Base-by-base conservation (phyloP, 2,113 vertebrate species). In the Alouatta palliata region DNA sequence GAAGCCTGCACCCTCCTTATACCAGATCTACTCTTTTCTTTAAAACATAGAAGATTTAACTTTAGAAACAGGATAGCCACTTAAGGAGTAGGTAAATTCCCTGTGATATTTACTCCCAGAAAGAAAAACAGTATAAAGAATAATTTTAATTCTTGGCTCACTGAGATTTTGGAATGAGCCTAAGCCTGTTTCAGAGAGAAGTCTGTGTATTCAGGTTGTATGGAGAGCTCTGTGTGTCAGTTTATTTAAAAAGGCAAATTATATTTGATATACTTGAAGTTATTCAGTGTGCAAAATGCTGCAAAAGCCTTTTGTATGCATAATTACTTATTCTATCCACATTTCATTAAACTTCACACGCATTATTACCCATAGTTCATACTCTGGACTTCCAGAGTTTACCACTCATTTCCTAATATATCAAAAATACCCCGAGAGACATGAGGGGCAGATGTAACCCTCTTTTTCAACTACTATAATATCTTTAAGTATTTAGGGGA, bases 71-170 rank as follows among this genome's bases (percentile, higher is more conserved):
- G 0, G 8, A 8, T 47, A 87, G 91, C 73, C 87, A 13, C 47
- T 93, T 90, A 84, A 95, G 37, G 43, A 95, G 25, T 17, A 27
- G 0, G 3, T 27, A 83, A 89, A 85, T 75, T 32, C 37, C 19
- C 88, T 96, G 86, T 80, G 43, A 80, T 85, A 54, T 37, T 92
- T 16, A 73, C 94, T 96, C 54, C 88, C 73, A 91, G 89, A 91
- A 91, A 32, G 37, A 20, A 84, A 95, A 61, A n/a, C 20, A 23
- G 1, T 35, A 19, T 70, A 56, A 97, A 98, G 40, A 94, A 75
- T 30, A 79, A 80, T 91, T 76, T 70, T 8, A 80, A 73, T 91
- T 77, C 84, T 71, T 95, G 86, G 91, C 95, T 93, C 10, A 27
- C 32, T 37, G 95, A 64, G 71, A 94, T 87, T 90, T 96, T 2